Conservation (phyloP, 2,113 vertebrate genomes). For the Alethe castanea region DNA sequence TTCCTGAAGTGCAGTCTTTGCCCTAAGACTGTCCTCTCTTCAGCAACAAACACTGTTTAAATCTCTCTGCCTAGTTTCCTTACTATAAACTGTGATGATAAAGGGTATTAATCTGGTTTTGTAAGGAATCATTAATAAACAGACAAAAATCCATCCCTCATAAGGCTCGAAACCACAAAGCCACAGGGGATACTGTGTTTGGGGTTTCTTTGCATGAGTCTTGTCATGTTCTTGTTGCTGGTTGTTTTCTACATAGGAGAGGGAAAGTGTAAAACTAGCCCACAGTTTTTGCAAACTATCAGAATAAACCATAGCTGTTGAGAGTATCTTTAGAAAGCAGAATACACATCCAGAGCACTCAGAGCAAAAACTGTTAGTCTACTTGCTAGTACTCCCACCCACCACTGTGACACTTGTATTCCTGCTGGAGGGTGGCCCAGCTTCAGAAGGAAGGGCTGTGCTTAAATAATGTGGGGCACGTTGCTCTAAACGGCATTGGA, state of each 20-base stretch:
- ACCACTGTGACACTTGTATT: not conserved
- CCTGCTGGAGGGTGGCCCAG: constrained; percentile 21
- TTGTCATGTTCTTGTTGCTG: not conserved
- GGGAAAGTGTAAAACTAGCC: constrained; percentile 23
- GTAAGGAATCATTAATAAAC: not conserved
- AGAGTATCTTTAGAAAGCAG: constrained; percentile 47
- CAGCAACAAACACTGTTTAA: not conserved
- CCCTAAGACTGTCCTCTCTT: not conserved
- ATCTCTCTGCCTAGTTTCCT: not conserved
- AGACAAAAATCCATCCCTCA: not conserved
- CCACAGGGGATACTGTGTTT: not conserved
- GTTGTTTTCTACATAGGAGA: constrained; percentile 11
- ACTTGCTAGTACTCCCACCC: constrained; percentile 18
- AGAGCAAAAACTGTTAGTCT: not conserved
- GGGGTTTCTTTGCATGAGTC: not conserved
- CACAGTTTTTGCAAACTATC: not conserved
- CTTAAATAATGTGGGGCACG: not conserved
- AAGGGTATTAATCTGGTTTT: not conserved
- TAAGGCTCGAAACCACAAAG: not conserved
- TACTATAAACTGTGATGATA: not conserved
- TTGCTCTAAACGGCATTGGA: not conserved
- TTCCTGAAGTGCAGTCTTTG: not conserved
- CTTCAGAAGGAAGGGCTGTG: not conserved
- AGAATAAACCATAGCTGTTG: not conserved
- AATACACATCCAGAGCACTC: not conserved